phyloP scores from a whole-genome alignment of 2,113 vertebrate species.

The Nothocercus nigrocapillus region DNA sequence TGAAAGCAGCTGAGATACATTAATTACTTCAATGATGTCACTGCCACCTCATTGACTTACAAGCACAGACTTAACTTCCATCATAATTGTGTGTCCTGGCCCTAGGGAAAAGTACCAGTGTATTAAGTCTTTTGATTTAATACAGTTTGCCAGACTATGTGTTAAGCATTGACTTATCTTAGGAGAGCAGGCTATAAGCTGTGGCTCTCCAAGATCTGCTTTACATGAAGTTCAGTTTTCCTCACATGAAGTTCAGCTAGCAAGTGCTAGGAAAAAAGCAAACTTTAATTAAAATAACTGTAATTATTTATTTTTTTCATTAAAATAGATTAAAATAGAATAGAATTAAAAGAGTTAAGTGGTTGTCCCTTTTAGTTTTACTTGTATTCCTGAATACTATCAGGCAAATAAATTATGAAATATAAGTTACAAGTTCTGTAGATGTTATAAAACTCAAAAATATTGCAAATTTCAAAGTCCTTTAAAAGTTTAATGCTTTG shows the following conservation, averaged over 20 bases:
- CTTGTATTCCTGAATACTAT: background rate
- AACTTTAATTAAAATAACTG: background rate
- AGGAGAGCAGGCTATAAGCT: background rate
- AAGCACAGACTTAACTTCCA: background rate
- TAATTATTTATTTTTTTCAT: no score
- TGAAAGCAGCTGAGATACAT: background rate
- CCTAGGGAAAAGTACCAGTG: background rate
- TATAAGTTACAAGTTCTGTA: fast-evolving
- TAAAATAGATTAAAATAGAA: no score
- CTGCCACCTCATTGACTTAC: background rate
- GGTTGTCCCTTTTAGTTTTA: background rate
- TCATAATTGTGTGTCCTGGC: background rate
- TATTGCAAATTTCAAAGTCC: fast-evolving
- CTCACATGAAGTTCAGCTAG: fast-evolving
- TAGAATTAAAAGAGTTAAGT: background rate
- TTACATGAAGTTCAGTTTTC: background rate
- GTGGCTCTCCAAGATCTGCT: fast-evolving
- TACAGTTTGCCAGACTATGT: background rate
- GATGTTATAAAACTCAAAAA: fast-evolving
- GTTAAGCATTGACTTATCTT: background rate
- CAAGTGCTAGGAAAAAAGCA: fast-evolving
- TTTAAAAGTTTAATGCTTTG: background rate
- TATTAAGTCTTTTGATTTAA: background rate
- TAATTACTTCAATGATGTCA: background rate
- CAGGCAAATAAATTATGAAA: fast-evolving